Conservation (phyloP, 2,113 vertebrate genomes). For the Brachirus orientalis region DNA sequence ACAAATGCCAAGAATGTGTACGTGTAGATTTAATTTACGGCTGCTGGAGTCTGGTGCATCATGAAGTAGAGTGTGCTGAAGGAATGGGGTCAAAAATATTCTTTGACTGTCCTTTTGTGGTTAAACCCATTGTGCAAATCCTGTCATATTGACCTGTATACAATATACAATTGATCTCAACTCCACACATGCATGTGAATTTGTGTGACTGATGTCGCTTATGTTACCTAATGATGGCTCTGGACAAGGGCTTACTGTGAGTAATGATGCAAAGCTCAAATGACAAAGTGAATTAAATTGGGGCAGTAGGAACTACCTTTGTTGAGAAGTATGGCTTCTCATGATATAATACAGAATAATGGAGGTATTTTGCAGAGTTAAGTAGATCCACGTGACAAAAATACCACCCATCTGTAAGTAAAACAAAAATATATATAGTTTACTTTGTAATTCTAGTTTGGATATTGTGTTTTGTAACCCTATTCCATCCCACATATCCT, state of each 20-base stretch:
- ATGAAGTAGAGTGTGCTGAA: constrained; percentile 21
- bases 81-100: constrained; percentile 26
- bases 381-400: too few species aligned
- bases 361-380: neutral
- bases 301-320: constrained; percentile 35
- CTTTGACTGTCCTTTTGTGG: constrained; percentile 2
- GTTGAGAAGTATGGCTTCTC: neutral
- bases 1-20: neutral
- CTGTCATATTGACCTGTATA: neutral
- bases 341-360: constrained; percentile 6
- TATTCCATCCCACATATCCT: neutral
- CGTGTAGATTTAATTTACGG: constrained; percentile 13
- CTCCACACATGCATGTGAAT: constrained; percentile 27
- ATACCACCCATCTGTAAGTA: too few species aligned
- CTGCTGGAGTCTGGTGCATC: constrained; percentile 15
- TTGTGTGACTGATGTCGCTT: constrained; percentile 47
- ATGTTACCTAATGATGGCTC: constrained; percentile 30
- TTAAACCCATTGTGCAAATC: constrained; percentile 10
- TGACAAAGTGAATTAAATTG: constrained; percentile 30
- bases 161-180: constrained; percentile 23
- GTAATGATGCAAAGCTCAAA: constrained; percentile 37
- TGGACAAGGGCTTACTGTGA: constrained; percentile 36
- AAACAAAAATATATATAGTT: too few species aligned
- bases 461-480: too few species aligned
- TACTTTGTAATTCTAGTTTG: too few species aligned